A percentile compares a stretch with the other conserved stretches of the same genome.
These are phyloP conservation scores for Lipotes vexillifer DNA, from an alignment of 2,113 vertebrate species.

Conservation along the genomic window DNA sequence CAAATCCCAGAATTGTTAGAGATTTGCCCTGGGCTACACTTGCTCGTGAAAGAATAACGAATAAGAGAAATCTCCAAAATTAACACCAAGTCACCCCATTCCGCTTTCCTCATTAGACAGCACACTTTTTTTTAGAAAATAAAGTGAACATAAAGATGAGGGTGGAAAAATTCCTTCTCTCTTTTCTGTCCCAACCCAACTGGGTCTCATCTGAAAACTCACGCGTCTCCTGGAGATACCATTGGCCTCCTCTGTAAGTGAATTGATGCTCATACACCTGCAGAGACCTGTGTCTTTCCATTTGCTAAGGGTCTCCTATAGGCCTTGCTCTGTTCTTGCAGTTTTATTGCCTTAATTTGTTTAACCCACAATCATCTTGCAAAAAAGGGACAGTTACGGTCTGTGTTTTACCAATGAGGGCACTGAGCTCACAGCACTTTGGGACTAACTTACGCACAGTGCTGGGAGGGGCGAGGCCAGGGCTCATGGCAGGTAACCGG, in stretches of 20 bases:
- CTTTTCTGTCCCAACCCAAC: background rate
- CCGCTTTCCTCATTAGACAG: background rate
- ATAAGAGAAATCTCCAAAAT: background rate
- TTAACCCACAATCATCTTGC: background rate
- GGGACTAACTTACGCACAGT: background rate
- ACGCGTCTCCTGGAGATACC: background rate
- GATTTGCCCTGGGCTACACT: background rate
- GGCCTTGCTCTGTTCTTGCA: background rate
- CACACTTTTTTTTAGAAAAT: no score
- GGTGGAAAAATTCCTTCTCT: background rate
- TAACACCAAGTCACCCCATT: background rate
- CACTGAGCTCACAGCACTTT: background rate
- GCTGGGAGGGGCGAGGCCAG: background rate
- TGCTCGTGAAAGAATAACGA: background rate
- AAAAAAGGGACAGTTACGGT: accelerated
- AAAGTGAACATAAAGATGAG: background rate
- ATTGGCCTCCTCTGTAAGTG: background rate
- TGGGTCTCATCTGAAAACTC: background rate
- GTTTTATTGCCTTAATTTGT: background rate
- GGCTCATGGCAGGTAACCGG: background rate
- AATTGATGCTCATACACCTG: background rate
- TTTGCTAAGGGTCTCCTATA: background rate
- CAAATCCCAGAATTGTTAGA: background rate
- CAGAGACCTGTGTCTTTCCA: background rate
- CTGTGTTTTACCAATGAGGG: background rate